A percentile compares a stretch with the other conserved stretches of the same genome.
These are phyloP conservation scores for Acarapis woodi DNA, from an alignment of 1,140 invertebrate species.

Conservation along the genomic window DNA sequence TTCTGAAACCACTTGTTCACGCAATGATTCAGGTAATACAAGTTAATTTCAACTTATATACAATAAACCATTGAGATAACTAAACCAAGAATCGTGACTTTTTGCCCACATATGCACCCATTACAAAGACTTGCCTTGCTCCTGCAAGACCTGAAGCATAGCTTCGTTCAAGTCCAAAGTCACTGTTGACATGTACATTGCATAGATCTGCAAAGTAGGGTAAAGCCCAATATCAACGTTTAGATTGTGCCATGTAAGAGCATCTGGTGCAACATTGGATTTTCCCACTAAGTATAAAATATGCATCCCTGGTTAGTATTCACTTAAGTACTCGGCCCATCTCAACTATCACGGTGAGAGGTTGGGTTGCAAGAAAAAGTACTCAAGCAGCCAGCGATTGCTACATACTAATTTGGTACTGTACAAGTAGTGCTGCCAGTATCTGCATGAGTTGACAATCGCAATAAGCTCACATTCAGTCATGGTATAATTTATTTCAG, in stretches of 20 bases:
- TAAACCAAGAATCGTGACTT: too few species aligned
- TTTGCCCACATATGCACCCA: too few species aligned
- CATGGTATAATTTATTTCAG: conserved; percentile 23
- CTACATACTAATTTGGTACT: conserved; percentile 19
- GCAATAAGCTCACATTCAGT: conserved; percentile 24
- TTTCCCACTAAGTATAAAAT: conserved; percentile 5
- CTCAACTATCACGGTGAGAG: background rate
- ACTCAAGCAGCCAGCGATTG: too few species aligned
- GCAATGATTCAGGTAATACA: too few species aligned
- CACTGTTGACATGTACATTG: too few species aligned
- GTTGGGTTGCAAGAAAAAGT: conserved; percentile 15
- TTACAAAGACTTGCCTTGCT: too few species aligned
- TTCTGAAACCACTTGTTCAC: too few species aligned
- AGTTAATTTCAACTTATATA: too few species aligned
- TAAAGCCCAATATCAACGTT: background rate
- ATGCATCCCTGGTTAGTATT: conserved; percentile 1
- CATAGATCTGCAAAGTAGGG: too few species aligned
- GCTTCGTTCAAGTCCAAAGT: too few species aligned
- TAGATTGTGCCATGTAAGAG: background rate
- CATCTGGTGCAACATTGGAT: conserved; percentile 1
- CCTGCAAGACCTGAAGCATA: too few species aligned
- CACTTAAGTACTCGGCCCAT: conserved; percentile 2
- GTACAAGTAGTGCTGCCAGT: conserved; percentile 23
- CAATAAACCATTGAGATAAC: too few species aligned
- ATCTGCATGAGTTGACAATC: conserved; percentile 20